These are phyloP conservation scores for Microtus pennsylvanicus DNA, from an alignment of 2,113 vertebrate genomes.

Conservation along the genomic window DNA sequence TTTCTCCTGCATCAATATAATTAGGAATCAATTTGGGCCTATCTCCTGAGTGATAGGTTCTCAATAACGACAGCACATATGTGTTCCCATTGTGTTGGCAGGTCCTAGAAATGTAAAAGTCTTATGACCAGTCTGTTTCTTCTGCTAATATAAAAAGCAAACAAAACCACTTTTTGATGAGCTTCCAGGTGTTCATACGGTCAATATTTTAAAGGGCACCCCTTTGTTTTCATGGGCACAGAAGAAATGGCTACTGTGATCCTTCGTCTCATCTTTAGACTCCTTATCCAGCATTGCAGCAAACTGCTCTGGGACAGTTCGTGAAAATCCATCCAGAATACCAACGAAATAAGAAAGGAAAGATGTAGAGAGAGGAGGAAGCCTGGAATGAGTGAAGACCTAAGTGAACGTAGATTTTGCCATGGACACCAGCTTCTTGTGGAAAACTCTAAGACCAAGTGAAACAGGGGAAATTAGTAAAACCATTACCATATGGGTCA, in stretches of 20 bases:
- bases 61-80: not conserved
- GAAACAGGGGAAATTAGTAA: not conserved
- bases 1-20: not conserved
- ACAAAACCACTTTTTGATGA: not conserved
- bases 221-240: not conserved
- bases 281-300: not conserved
- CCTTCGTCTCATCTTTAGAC: not conserved
- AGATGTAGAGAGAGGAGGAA: not conserved
- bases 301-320: not conserved
- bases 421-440: not conserved
- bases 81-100: not conserved
- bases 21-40: not conserved
- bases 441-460: not conserved
- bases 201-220: not conserved
- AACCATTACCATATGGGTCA: not conserved
- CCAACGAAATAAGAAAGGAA: not conserved
- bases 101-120: no score
- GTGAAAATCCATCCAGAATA: not conserved
- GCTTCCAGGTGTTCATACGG: not conserved
- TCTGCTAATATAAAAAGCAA: not conserved
- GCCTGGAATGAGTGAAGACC: not conserved
- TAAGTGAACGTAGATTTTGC: not conserved
- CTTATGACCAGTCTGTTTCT: not conserved
- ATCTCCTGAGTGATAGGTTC: not conserved
- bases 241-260: not conserved